phyloP scores from a whole-genome alignment of 2,113 vertebrate species.

The Nothocercus nigrocapillus region DNA sequence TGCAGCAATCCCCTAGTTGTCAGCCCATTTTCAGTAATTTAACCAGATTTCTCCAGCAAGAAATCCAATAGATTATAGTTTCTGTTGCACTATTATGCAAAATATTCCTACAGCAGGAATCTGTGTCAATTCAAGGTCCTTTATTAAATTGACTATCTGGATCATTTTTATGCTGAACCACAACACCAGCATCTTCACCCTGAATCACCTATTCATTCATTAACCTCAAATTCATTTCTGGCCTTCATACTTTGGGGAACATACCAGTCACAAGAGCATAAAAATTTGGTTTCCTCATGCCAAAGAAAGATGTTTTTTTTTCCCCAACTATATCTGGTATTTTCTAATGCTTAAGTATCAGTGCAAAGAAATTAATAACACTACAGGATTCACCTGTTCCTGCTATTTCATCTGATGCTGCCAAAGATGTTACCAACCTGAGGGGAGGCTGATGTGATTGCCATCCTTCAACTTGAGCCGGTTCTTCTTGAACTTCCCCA shows the following conservation, averaged over 20 bases:
- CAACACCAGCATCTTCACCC: not conserved
- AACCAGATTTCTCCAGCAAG: not conserved
- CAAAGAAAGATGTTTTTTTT: not conserved
- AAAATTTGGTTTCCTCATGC: not conserved
- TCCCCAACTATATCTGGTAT: not conserved
- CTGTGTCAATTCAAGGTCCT: not conserved
- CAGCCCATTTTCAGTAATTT: not conserved
- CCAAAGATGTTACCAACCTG: conserved; percentile 78
- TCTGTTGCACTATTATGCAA: not conserved
- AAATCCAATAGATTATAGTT: not conserved
- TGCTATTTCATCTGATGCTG: not conserved
- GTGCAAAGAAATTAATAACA: not conserved
- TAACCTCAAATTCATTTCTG: not conserved
- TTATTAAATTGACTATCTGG: not conserved
- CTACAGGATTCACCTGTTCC: not conserved
- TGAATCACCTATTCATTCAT: not conserved
- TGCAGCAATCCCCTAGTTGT: not conserved
- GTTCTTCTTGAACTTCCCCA: conserved; percentile 94
- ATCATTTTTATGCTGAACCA: not conserved
- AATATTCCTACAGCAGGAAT: not conserved
- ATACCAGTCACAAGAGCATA: not conserved
- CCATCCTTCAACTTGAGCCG: conserved; percentile 94
- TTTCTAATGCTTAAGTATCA: accelerated
- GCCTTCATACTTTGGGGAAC: not conserved
- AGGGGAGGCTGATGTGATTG: conserved; percentile 95